A percentile compares a stretch with the other conserved stretches of the same genome.
These are phyloP conservation scores for Agapornis roseicollis DNA, from an alignment of 2,113 vertebrate genomes.

Conservation along the genomic window DNA sequence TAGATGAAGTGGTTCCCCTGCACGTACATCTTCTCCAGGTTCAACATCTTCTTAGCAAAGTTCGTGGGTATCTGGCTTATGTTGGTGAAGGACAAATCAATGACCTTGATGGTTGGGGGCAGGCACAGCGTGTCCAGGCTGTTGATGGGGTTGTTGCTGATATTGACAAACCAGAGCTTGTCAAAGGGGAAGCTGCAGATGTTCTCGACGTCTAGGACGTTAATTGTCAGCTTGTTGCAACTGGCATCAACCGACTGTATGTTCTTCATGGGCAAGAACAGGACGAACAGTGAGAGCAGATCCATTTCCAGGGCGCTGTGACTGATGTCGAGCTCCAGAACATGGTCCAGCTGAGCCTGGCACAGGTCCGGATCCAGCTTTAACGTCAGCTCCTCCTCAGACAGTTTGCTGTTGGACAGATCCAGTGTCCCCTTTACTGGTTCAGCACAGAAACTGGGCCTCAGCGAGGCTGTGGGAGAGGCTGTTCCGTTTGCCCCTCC, in stretches of 20 bases:
- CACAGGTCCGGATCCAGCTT: neutral
- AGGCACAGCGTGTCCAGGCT: conserved; percentile 27
- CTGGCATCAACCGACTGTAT: neutral
- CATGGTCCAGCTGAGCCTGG: neutral
- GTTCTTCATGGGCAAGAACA: conserved; percentile 17
- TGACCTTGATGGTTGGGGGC: conserved; percentile 20
- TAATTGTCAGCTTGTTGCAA: conserved; percentile 42
- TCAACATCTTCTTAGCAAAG: neutral
- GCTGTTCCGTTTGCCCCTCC: neutral
- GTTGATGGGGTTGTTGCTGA: conserved; percentile 67
- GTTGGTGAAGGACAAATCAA: conserved; percentile 62
- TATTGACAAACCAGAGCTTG: conserved; percentile 30
- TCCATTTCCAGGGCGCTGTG: conserved; percentile 16
- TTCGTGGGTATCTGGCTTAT: conserved; percentile 26
- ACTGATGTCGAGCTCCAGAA: conserved; percentile 40
- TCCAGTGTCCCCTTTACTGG: neutral
- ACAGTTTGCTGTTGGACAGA: conserved; percentile 27
- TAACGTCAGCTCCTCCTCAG: neutral
- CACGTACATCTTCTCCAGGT: conserved; percentile 20
- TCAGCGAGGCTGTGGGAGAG: neutral
- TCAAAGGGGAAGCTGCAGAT: neutral
- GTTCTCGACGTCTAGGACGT: neutral
- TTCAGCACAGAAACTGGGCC: neutral
- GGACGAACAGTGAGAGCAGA: neutral
- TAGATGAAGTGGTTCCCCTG: conserved; percentile 61